A percentile compares a stretch with the other conserved stretches of the same genome.
Evolutionary conservation across 92 coral and sea anemone species (phyloP).

Genomic region (Parazoanthus darwini): DNA sequence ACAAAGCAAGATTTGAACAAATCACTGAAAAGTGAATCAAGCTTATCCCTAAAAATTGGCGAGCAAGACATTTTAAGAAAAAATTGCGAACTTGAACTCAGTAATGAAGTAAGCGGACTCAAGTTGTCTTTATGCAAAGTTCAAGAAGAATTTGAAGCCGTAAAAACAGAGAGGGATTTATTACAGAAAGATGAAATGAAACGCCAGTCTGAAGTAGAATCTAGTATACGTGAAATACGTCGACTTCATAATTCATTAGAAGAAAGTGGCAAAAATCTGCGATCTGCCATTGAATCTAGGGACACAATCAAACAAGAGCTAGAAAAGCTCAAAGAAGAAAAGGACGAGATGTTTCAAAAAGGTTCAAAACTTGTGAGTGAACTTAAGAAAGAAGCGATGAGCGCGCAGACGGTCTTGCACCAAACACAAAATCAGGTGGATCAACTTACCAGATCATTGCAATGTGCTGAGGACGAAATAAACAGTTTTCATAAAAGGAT

Average conservation of each 20-base stretch:
- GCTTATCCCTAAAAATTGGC: conserved; percentile 7
- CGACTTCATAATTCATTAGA: conserved; percentile 4
- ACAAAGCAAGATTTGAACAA: conserved; percentile 40
- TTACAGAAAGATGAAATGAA: conserved; percentile 49
- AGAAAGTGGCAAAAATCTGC: conserved; percentile 12
- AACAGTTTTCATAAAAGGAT: background rate
- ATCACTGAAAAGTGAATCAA: conserved; percentile 40
- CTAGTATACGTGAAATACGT: conserved; percentile 38
- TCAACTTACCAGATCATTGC: conserved; percentile 6
- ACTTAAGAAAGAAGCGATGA: conserved; percentile 27
- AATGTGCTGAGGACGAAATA: conserved; percentile 12
- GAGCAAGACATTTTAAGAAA: background rate
- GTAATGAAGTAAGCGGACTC: background rate
- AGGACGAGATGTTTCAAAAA: conserved; percentile 38
- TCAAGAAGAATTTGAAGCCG: conserved; percentile 59
- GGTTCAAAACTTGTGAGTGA: conserved; percentile 31
- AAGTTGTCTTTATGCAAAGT: conserved; percentile 25
- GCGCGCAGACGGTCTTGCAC: background rate
- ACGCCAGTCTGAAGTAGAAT: conserved; percentile 41
- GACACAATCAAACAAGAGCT: conserved; percentile 35
- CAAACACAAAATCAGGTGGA: conserved; percentile 9
- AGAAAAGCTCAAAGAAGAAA: conserved; percentile 51
- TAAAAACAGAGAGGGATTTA: conserved; percentile 52
- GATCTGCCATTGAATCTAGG: conserved; percentile 24
- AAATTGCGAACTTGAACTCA: background rate